Base-by-base conservation (phyloP, 1,140 invertebrate genomes). In the Ceratina calcarata region DNA sequence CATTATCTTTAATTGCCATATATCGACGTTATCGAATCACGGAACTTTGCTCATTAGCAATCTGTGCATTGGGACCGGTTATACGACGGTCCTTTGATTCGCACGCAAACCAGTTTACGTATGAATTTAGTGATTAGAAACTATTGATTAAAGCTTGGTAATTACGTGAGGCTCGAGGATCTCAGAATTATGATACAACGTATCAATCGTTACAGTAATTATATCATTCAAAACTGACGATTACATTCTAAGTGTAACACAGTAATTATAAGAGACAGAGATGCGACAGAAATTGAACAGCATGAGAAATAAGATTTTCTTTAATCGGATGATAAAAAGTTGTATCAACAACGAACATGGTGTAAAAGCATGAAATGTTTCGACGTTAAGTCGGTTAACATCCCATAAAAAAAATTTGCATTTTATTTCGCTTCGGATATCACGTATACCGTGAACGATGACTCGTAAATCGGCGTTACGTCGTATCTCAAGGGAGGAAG, bases 41-140 rank as follows among this genome's bases (percentile, higher is more conserved):
- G 6, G 16, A 72, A 71, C 45, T 71, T 78, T 71, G 15, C 58
- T 71, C 76, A 72, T 78, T 78, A 71, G 58, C 68, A 64, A 55
- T 45, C 27, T 7, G 49, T 20, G 27, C 18, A 53, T 15, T 18
- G 10, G 15, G 12, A 70, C 55, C 10, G 10, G 58, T n/a, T 37
- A 55, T n/a, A 49, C 8, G 20, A 10, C 49, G 60, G n/a, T 64
- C 67, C 67, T 32, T 62, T 71, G 76, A 78, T 45, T 64, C 37
- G 18, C 32, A 55, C 58, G n/a, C 32, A 27, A 71, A 71, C 69
- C 68, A 12, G 49, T 53, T 45, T 70, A 37, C 51, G 45, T 61
- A 61, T 70, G 27, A 55, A 55, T 64, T 20, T 60, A 15, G 27
- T 62, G 27, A 77, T 77, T 51, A 77, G 74, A 24, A 78, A 78